Percentiles rank a stretch among this genome's conserved stretches.
phyloP scores from a whole-genome alignment of 2,113 vertebrate genomes.

The Actinemys pallida region DNA sequence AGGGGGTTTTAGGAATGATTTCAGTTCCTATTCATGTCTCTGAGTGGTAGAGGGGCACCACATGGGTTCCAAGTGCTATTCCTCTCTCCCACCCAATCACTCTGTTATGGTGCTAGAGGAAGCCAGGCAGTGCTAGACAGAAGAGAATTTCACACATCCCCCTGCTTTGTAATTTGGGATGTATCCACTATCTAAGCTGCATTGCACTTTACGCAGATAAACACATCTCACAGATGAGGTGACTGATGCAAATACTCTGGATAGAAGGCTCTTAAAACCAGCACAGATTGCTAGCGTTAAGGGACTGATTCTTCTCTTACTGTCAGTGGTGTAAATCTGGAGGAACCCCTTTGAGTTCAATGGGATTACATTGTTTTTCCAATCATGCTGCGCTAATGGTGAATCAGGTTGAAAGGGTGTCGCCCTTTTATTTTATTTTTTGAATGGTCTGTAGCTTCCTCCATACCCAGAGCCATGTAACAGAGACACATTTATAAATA shows the following conservation, averaged over 20 bases:
- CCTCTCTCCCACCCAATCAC: fast-evolving
- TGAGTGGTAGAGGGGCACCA: fast-evolving
- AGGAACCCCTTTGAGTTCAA: background rate
- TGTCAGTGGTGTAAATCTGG: background rate
- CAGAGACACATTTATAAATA: background rate
- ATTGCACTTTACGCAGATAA: background rate
- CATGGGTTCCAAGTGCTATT: background rate
- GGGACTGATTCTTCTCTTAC: background rate
- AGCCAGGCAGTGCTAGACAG: background rate
- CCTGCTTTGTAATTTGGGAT: background rate
- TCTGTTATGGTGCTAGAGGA: background rate
- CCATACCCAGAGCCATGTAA: background rate
- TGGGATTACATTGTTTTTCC: background rate
- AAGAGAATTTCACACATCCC: background rate
- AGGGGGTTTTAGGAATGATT: background rate
- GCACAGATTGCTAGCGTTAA: background rate
- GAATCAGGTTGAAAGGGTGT: background rate
- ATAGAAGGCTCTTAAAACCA: background rate
- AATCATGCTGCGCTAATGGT: background rate
- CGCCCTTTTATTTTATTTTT: background rate
- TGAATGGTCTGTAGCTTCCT: background rate
- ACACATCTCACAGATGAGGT: background rate
- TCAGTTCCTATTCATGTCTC: background rate
- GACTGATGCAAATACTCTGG: background rate
- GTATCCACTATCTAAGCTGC: background rate